Evolutionary conservation across 2,797 vertebrate species (phyloP).

Genomic region (Coccyzus lansbergi): DNA sequence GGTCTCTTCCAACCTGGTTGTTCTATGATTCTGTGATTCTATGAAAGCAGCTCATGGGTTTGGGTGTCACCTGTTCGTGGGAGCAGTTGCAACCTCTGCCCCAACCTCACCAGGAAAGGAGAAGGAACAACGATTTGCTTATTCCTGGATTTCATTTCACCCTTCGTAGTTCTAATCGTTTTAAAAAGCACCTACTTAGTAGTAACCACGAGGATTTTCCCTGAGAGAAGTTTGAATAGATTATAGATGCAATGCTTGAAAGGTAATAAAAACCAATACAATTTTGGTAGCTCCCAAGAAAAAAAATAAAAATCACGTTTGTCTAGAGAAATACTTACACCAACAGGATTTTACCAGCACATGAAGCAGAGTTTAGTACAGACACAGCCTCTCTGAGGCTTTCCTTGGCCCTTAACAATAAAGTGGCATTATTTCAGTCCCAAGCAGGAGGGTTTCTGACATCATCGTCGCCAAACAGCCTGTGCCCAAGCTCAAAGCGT

Average conservation of each 20-base stretch:
- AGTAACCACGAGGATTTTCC: background rate
- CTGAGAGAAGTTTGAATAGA: background rate
- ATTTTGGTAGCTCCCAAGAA: background rate
- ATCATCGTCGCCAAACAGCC: background rate
- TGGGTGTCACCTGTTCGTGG: background rate
- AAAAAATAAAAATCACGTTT: background rate
- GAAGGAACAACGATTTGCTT: background rate
- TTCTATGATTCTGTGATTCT: too few species aligned
- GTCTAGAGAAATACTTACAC: background rate
- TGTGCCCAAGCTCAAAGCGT: background rate
- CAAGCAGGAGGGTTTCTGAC: background rate
- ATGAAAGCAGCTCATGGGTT: background rate
- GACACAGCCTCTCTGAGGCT: background rate
- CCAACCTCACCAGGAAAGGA: rapidly evolving
- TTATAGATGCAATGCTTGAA: background rate
- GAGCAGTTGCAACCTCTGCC: background rate
- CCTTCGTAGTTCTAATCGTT: background rate
- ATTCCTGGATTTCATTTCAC: background rate
- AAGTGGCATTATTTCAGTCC: background rate
- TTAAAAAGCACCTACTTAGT: background rate
- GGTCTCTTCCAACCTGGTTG: too few species aligned
- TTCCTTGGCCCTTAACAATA: background rate
- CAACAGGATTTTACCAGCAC: background rate
- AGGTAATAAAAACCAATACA: background rate
- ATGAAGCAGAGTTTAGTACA: rapidly evolving